Evolutionary conservation across 2,797 vertebrate genomes (phyloP), one percentile per base, ranked within the genome.

Genomic region (Morus bassanus): DNA sequence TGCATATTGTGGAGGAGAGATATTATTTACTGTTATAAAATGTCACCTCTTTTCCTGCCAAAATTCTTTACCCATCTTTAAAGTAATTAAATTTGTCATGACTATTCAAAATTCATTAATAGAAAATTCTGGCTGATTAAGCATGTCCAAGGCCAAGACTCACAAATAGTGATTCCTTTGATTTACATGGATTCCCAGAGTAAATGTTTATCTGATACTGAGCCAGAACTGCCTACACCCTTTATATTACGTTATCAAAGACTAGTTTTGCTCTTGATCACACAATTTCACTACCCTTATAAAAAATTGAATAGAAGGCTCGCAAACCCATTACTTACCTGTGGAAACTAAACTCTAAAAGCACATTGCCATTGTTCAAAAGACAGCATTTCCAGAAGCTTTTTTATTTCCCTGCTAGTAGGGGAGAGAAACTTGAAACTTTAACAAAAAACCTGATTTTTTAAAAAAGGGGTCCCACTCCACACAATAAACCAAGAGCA

Each of bases 71-170:
- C 53, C 24, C 57, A 74, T 94, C 70, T 89, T 91, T 64, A 68
- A 93, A 92, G 46, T 82, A 87, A 95, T 96, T 92, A 57, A 10
- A 80, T 95, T 89, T 90, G 77, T 72, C 84, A 69, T 10, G 4
- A 77, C 35, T 95, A 75, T 80, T 95, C 56, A 93, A 81, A 96
- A 94, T 57, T 87, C 51, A 87, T 95, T 94, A 94, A 89, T 39
- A 81, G 81, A 88, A 92, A 89, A 93, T 92, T 91, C 75, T 85
- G 45, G 22, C 72, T 87, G 81, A 92, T 92, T 95, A 95, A 85
- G 72, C 72, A 89, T 0, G 1, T 70, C 68, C 78, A 91, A 76
- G 59, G 63, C 76, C 54, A 81, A 91, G 76, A 79, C 37, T 61
- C 23, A 64, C 45, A 95, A 89, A 89, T 0, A 94, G 30, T 33